Evolutionary conservation across 2,797 vertebrate species (phyloP), one percentile per base, ranked within the genome.

Genomic region (Schizothorax lantsangensis): DNA sequence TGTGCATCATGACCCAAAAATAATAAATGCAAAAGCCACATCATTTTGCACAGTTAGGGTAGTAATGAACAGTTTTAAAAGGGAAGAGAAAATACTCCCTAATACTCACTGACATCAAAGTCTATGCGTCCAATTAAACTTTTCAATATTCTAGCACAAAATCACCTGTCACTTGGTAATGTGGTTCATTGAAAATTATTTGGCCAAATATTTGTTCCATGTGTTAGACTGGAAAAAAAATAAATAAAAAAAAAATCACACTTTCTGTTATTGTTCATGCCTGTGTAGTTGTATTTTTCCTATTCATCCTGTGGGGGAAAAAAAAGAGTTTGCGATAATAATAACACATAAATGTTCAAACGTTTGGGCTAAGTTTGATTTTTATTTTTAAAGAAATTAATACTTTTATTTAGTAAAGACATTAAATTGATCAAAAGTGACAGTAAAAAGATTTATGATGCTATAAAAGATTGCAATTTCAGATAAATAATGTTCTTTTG

Each of bases 71-170:
- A 9, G 23, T 40, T 62, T 62, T 79, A 6, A 81, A 68, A 49
- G n/a, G 17, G 26, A 45, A 11, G 40, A 62, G 14, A 74, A 40
- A 57, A 49, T 84, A 36, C 38, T 59, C 72, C n/a, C n/a, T 64
- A 71, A 64, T 47, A 7, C 14, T 69, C 43, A 21, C 6, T 75
- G 7, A 19, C 36, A 72, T 72, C 23, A 72, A 83, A 45, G 52
- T 21, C 10, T 30, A 9, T 59, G 17, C 4, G 40, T 30, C 49
- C 23, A 82, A 43, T 83, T 26, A 23, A 23, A 45, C 33, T 6
- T 38, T 49, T 57, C 12, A 14, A 33, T 72, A 57, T 69, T 72
- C 23, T 83, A 62, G 26, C 17, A 64, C 36, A 79, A 79, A 79
- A 36, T 66, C 26, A 47, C 33, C 8, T 40, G 26, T 38, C 47